Evolutionary conservation across 2,797 vertebrate genomes (phyloP).

Genomic region (Taenioides sp.): DNA sequence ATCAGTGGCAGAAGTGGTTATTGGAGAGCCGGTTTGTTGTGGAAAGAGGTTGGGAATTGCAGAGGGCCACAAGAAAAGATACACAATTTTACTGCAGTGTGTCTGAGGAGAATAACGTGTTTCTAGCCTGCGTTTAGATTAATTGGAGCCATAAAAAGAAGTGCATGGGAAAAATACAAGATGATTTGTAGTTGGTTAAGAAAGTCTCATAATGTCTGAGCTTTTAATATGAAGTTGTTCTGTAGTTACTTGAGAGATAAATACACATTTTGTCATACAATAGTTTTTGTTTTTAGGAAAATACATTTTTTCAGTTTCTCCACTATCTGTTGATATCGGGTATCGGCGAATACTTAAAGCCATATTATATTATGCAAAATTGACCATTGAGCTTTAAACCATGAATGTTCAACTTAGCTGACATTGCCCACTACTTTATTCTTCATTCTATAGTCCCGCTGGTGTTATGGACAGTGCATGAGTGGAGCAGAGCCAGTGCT

Average conservation of each 20-base stretch:
- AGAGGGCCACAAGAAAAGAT: conserved; percentile 47
- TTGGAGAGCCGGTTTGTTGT: conserved; percentile 48
- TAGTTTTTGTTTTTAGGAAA: no score
- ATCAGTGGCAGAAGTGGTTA: conserved; percentile 41
- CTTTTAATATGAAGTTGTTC: no score
- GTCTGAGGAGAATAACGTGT: conserved; percentile 1
- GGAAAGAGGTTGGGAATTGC: conserved; percentile 33
- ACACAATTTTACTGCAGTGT: conserved; percentile 32
- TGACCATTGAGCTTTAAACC: no score
- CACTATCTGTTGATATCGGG: no score
- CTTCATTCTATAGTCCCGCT: background rate
- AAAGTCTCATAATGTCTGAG: no score
- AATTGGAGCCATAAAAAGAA: conserved; percentile 22
- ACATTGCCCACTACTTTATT: no score
- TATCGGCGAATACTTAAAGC: no score
- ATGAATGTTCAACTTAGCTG: background rate
- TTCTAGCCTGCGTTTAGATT: conserved; percentile 16
- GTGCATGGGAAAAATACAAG: no score
- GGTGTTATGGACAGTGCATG: background rate
- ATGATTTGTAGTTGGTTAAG: background rate
- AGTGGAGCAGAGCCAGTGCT: conserved; percentile 38
- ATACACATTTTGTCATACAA: no score
- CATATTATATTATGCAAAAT: no score
- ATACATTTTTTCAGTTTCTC: no score
- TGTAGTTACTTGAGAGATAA: no score